These are phyloP conservation scores for Rhadina sibilatrix DNA, from an alignment of 2,113 vertebrate species.

Conservation along the genomic window DNA sequence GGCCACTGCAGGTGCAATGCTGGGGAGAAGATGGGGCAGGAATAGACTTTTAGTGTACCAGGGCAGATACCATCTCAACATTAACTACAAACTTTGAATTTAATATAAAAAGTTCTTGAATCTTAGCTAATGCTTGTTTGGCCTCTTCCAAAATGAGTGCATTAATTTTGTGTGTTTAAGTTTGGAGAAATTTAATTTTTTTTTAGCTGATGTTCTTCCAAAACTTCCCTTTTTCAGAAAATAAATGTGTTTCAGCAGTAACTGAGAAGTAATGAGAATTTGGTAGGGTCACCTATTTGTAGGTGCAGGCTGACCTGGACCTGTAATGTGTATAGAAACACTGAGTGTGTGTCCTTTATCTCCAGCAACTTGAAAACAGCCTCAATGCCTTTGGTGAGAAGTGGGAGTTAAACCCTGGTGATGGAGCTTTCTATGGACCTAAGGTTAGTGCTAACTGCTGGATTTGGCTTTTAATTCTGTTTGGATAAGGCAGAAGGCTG, in stretches of 20 bases:
- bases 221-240: neutral
- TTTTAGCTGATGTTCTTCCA: neutral
- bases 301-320: neutral
- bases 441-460: conserved; percentile 79
- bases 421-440: conserved; percentile 97
- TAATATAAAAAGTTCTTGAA: neutral
- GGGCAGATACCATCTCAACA: neutral
- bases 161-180: neutral
- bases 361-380: conserved; percentile 97
- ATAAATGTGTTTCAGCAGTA: neutral
- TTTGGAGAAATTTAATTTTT: neutral
- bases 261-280: neutral
- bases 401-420: conserved; percentile 94
- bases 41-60: neutral
- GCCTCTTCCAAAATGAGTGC: neutral
- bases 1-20: neutral
- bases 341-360: conserved; percentile 6
- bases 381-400: conserved; percentile 93
- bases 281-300: neutral
- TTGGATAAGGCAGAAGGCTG: neutral
- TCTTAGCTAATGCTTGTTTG: neutral
- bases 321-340: neutral
- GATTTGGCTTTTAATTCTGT: neutral
- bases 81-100: neutral
- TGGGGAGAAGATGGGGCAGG: neutral